Conservation (phyloP, 2,797 vertebrate species). For the Distichodus sexfasciatus region DNA sequence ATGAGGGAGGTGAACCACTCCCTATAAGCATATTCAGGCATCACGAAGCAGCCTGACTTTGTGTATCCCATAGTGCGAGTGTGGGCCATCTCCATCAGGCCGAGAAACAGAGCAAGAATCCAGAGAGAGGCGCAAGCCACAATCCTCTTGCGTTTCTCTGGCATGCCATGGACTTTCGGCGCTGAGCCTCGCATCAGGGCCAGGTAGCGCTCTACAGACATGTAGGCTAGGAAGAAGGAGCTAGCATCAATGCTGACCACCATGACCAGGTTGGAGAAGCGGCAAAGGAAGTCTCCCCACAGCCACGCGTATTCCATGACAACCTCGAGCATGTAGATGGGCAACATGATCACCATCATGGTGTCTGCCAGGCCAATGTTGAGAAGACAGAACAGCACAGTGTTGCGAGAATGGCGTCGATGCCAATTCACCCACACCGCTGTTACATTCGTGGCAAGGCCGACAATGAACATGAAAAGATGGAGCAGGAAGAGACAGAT, state of each 20-base stretch:
- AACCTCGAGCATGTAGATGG: slow-evolving; percentile 91
- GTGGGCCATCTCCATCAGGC: slow-evolving; percentile 83
- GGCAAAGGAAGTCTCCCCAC: slow-evolving; percentile 93
- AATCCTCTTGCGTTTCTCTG: slow-evolving; percentile 24
- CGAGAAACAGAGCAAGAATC: slow-evolving; percentile 76
- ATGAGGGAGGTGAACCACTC: slow-evolving; percentile 74
- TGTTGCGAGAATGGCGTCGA: slow-evolving; percentile 70
- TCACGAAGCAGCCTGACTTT: slow-evolving; percentile 85
- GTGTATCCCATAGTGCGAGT: slow-evolving; percentile 81
- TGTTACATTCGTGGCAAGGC: slow-evolving; percentile 84
- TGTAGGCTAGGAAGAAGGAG: slow-evolving; percentile 88
- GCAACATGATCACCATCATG: slow-evolving; percentile 80
- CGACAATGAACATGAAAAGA: slow-evolving; percentile 84
- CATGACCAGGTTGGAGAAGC: slow-evolving; percentile 87
- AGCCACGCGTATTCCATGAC: slow-evolving; percentile 88
- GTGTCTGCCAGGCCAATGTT: slow-evolving; percentile 90
- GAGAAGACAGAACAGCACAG: slow-evolving; percentile 86
- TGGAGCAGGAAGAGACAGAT: slow-evolving; percentile 87
- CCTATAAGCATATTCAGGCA: slow-evolving; percentile 71
- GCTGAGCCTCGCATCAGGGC: slow-evolving; percentile 68
- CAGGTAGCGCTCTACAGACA: slow-evolving; percentile 89
- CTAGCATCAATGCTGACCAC: slow-evolving; percentile 91
- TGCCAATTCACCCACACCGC: slow-evolving; percentile 94
- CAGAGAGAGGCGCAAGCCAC: slow-evolving; percentile 75
- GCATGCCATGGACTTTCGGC: slow-evolving; percentile 55